Conservation (phyloP, 2,888 invertebrate species). For the Dione juno region DNA sequence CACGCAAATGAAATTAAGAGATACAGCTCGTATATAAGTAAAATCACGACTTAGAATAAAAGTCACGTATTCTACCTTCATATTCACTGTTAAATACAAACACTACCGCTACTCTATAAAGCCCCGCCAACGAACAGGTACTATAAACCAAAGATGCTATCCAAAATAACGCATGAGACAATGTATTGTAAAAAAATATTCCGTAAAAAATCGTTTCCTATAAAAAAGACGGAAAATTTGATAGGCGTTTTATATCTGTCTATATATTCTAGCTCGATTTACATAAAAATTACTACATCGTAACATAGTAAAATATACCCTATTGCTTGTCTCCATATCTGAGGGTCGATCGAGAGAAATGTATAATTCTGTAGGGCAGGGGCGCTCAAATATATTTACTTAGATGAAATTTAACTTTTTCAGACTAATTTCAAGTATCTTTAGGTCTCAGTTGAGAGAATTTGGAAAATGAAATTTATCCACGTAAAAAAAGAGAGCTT, state of each 20-base stretch:
- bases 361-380: constrained; percentile 24
- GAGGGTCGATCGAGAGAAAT: constrained; percentile 28
- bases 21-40: too few species aligned
- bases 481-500: too few species aligned
- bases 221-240: constrained; percentile 29
- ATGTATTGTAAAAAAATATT: constrained; percentile 16
- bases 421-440: too few species aligned
- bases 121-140: neutral
- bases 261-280: constrained; percentile 26
- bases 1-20: too few species aligned
- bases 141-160: constrained; percentile 2
- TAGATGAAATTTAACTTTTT: too few species aligned
- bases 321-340: constrained; percentile 30
- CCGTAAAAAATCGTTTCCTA: constrained; percentile 27
- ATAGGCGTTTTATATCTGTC: constrained; percentile 20
- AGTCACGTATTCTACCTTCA: neutral
- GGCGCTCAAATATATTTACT: neutral
- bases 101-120: neutral
- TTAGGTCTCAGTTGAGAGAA: too few species aligned
- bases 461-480: too few species aligned
- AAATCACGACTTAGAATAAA: too few species aligned
- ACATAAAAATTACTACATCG: constrained; percentile 36
- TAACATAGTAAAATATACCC: constrained; percentile 33
- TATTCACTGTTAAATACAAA: neutral
- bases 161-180: neutral